Base-by-base conservation (phyloP, 2,888 invertebrate genomes). In the Brenthis daphne region DNA sequence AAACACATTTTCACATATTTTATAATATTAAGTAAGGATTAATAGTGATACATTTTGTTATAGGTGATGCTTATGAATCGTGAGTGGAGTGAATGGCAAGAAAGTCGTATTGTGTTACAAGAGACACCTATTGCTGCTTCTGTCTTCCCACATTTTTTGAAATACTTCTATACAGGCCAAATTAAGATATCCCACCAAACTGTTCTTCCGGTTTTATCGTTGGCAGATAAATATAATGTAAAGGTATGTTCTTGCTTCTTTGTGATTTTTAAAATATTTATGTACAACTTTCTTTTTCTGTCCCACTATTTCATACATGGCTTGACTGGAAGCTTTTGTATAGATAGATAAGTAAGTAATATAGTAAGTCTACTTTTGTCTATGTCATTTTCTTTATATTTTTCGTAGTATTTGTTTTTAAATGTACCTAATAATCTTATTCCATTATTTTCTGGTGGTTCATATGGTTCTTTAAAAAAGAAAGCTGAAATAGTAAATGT, bases 191-290 rank as follows among this genome's bases (percentile, higher is more conserved):
- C 96, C 6, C 95, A 97, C 76, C 94, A 95, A 65, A 96, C 96
- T 72, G 98, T 98, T 61, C 94, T 98, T 89, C 97, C 98, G 6
- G 95, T 98, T 76, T 93, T 99, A 65, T 96, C 96, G 12, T 91
- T 99, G 68, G 98, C 98, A 54, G 99, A 99, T 87, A 99, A 99
- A 89, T 99, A 99, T 88, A 98, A 98, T 91, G 97, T 99, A 14
- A 96, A 95, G 94, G 96, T 96, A 85, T 53, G 56, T 14, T 63
- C 13, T 63, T 55, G 64, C 57, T 20, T 67, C 61, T 51, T 51
- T 0, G 0, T 63, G 50, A 8, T 14, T 56, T 67, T 63, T 48
- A 66, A 55, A 55, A 20, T 24, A 8, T 6, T 6, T 24, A 11
- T 0, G 1, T 55, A 6, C 24, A 33, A 14, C 4, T 20, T n/a